Percentiles rank a stretch among this genome's conserved stretches.
phyloP scores from a whole-genome alignment of 2,113 vertebrate species.

The Myanophis thanlyinensis region DNA sequence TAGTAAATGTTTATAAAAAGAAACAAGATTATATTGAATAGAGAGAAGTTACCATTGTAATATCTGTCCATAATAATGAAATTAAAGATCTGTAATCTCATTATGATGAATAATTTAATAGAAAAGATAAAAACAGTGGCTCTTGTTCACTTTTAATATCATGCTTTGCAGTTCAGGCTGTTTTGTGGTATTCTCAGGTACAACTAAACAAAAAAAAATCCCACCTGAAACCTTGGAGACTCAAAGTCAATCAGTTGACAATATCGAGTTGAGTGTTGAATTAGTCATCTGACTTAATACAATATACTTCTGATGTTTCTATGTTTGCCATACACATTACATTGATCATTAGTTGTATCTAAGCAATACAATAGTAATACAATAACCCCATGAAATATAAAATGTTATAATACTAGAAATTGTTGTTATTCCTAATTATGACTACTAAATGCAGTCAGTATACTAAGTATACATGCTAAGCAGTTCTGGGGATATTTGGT shows the following conservation, averaged over 20 bases:
- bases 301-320: neutral
- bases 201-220: neutral
- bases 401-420: neutral
- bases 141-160: neutral
- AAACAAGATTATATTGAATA: neutral
- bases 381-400: neutral
- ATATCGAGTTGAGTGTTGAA: neutral
- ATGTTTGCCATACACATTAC: neutral
- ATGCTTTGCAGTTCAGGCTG: neutral
- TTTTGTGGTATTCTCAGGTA: neutral
- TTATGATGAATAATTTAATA: neutral
- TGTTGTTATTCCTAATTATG: neutral
- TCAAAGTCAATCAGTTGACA: neutral
- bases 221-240: neutral
- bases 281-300: neutral
- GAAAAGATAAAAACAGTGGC: neutral
- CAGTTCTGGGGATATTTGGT: neutral
- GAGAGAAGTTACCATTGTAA: neutral
- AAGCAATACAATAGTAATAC: neutral
- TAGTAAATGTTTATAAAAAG: neutral
- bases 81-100: neutral
- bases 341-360: neutral
- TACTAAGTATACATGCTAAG: neutral
- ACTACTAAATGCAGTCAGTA: too few species aligned
- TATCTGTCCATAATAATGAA: neutral